phyloP scores from a whole-genome alignment of 2,113 vertebrate species.

The Neopipo cinnamomea region DNA sequence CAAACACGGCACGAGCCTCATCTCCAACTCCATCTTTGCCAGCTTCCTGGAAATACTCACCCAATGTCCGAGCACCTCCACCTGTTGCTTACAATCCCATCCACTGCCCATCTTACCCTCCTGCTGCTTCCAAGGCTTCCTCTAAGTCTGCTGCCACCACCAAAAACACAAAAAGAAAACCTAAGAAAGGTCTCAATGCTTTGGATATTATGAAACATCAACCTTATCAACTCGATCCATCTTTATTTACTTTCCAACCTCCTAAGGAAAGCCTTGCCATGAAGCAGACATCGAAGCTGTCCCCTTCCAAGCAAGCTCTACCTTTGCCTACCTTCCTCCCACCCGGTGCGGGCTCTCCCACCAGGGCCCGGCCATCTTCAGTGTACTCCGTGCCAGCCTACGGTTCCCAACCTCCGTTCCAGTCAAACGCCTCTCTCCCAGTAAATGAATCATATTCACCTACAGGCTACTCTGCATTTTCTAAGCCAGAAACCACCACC shows the following conservation, averaged over 20 bases:
- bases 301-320: slow-evolving; percentile 70
- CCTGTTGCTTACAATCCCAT: slow-evolving; percentile 92
- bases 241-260: slow-evolving; percentile 92
- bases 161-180: slow-evolving; percentile 75
- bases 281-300: slow-evolving; percentile 70
- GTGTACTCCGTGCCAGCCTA: slow-evolving; percentile 78
- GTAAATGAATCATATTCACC: slow-evolving; percentile 70
- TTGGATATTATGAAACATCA: slow-evolving; percentile 98
- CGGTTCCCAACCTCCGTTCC: slow-evolving; percentile 77
- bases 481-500: slow-evolving; percentile 78
- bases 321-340: slow-evolving; percentile 53
- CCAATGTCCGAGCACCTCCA: slow-evolving; percentile 92
- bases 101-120: slow-evolving; percentile 89
- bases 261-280: slow-evolving; percentile 74
- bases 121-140: slow-evolving; percentile 82
- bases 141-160: slow-evolving; percentile 63
- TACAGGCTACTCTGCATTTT: slow-evolving; percentile 72
- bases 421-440: slow-evolving; percentile 68
- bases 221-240: slow-evolving; percentile 91
- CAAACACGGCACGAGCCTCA: slow-evolving; percentile 81
- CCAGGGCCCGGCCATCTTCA: slow-evolving; percentile 53
- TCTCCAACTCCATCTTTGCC: slow-evolving; percentile 91
- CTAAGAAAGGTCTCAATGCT: slow-evolving; percentile 88
- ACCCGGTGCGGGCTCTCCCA: slow-evolving; percentile 57
- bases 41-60: slow-evolving; percentile 91